These are phyloP conservation scores for Hydra vulgaris DNA, from an alignment of 30 jellyfish, hydroid and myxozoan species.

Conservation along the genomic window DNA sequence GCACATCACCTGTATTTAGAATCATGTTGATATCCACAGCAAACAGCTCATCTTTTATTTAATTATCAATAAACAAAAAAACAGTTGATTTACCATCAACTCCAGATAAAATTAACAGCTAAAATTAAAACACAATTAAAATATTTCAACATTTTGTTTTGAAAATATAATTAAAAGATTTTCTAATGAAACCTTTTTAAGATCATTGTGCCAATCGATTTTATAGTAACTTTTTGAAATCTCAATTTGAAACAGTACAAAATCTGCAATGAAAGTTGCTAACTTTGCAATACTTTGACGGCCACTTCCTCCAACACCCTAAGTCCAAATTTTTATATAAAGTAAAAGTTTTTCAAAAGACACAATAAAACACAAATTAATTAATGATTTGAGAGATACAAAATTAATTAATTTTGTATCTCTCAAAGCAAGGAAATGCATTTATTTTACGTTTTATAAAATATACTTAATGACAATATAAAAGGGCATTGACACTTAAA, in stretches of 20 bases:
- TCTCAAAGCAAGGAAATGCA: too few species aligned
- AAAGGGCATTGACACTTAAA: too few species aligned
- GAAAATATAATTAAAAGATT: not conserved
- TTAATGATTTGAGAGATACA: too few species aligned
- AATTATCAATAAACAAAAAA: slow-evolving; percentile 85
- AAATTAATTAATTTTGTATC: too few species aligned
- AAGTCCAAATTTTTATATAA: not conserved
- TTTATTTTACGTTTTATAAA: too few species aligned
- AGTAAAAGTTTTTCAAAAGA: too few species aligned
- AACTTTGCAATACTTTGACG: slow-evolving; percentile 94
- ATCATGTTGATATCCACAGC: slow-evolving; percentile 96
- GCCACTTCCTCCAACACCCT: slow-evolving; percentile 99
- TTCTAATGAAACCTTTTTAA: slow-evolving; percentile 49
- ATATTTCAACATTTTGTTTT: too few species aligned
- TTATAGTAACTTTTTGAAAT: slow-evolving; percentile 73
- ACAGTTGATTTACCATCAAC: slow-evolving; percentile 89
- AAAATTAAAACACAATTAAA: not conserved
- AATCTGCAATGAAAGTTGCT: slow-evolving; percentile 93
- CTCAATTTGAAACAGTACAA: slow-evolving; percentile 85
- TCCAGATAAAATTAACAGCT: slow-evolving; percentile 82
- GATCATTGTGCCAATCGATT: slow-evolving; percentile 94
- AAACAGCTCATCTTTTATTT: slow-evolving; percentile 89
- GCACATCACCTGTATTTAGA: slow-evolving; percentile 93
- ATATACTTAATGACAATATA: too few species aligned
- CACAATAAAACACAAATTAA: too few species aligned